These are phyloP conservation scores for Berghia stephanieae DNA, from an alignment of 1,140 invertebrate species.

Conservation along the genomic window DNA sequence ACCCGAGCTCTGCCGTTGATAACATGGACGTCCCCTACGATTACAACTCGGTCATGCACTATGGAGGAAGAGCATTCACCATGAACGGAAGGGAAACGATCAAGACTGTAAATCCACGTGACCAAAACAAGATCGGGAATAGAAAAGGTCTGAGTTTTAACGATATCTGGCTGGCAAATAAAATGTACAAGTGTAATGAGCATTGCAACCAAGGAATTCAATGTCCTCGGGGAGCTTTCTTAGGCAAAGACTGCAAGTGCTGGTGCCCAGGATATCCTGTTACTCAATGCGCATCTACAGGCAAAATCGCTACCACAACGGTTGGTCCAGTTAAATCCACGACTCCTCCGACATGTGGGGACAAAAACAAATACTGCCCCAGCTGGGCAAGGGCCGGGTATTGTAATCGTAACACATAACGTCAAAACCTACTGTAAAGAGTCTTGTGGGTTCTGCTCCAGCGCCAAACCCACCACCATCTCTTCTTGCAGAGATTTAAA, in stretches of 20 bases:
- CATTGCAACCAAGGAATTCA: not conserved
- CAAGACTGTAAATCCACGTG: constrained; percentile 34
- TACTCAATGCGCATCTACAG: not conserved
- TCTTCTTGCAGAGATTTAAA: not conserved
- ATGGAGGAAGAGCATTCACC: constrained; percentile 69
- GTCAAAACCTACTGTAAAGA: constrained; percentile 16
- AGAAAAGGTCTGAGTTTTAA: constrained; percentile 44
- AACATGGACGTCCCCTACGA: constrained; percentile 92
- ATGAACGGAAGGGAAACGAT: constrained; percentile 42
- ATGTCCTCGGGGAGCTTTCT: constrained; percentile 42
- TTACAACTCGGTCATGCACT: constrained; percentile 92
- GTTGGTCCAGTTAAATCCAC: too few relatives aligned
- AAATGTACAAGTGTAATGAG: constrained; percentile 47
- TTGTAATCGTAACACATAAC: not conserved
- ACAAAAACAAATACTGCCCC: not conserved
- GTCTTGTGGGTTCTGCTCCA: not conserved
- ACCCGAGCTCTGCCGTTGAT: constrained; percentile 92
- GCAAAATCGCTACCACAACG: too few relatives aligned
- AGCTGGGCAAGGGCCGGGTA: constrained; percentile 1
- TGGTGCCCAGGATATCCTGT: constrained; percentile 40
- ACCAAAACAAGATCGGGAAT: constrained; percentile 49
- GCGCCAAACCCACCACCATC: not conserved
- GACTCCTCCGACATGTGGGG: not conserved
- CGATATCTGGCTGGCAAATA: constrained; percentile 49
- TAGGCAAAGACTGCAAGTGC: constrained; percentile 45